phyloP scores from a whole-genome alignment of 2,113 vertebrate genomes.

The Solea senegalensis region DNA sequence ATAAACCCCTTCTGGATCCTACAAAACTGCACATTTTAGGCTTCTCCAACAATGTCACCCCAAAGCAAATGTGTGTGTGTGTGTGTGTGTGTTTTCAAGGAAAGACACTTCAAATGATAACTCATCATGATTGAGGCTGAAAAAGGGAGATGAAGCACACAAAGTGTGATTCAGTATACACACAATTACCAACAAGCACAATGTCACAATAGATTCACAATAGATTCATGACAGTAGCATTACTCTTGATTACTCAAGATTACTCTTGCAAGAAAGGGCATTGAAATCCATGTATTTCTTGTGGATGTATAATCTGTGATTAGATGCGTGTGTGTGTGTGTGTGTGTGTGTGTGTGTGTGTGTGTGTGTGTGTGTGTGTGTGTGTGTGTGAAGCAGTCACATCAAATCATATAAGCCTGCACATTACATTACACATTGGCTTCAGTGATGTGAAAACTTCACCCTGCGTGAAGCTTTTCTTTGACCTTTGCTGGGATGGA shows the following conservation, averaged over 20 bases:
- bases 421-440: background rate
- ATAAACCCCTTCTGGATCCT: no score
- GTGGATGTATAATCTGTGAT: no score
- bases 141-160: background rate
- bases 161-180: no score
- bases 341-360: background rate
- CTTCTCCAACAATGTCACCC: background rate
- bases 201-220: slow-evolving; percentile 4
- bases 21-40: background rate
- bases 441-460: background rate
- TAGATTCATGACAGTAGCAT: background rate
- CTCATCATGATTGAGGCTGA: background rate
- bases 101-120: slow-evolving; percentile 5
- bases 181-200: background rate
- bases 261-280: no score
- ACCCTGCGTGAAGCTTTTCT: background rate
- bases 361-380: slow-evolving; percentile 1
- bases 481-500: slow-evolving; percentile 68
- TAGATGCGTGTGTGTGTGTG: background rate
- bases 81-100: background rate
- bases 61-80: no score
- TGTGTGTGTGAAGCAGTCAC: no score
- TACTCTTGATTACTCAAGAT: no score
- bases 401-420: no score
- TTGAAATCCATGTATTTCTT: no score